phyloP scores from a whole-genome alignment of 2,888 invertebrate species.

The Limnephilus lunatus region DNA sequence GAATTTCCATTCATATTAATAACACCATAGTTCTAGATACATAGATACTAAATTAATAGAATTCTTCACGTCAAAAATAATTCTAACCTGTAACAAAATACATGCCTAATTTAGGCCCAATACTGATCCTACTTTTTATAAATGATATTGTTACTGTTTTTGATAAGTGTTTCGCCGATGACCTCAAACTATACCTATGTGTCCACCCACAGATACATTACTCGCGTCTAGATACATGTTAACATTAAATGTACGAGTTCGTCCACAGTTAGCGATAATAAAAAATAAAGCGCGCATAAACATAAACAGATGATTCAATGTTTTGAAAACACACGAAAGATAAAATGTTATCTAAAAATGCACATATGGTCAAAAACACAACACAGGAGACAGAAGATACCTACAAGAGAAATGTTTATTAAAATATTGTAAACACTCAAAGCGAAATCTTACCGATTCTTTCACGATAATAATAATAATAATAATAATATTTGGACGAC shows the following conservation, averaged over 20 bases:
- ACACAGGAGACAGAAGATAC: neutral
- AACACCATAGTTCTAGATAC: too few relatives aligned
- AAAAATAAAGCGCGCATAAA: neutral
- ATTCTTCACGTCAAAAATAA: too few relatives aligned
- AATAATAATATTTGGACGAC: too few relatives aligned
- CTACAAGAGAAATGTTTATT: neutral
- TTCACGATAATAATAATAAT: too few relatives aligned
- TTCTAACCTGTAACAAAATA: too few relatives aligned
- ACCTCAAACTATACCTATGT: too few relatives aligned
- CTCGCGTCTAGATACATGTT: neutral
- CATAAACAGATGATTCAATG: neutral
- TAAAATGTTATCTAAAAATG: neutral
- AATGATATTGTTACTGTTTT: too few relatives aligned
- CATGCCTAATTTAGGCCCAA: too few relatives aligned
- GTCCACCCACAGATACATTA: neutral
- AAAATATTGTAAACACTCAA: neutral
- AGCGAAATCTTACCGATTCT: slow-evolving; percentile 21
- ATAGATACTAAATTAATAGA: too few relatives aligned
- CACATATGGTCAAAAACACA: neutral
- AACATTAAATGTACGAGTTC: neutral
- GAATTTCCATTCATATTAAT: too few relatives aligned
- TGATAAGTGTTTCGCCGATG: too few relatives aligned
- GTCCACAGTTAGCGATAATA: neutral
- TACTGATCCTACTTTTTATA: too few relatives aligned
- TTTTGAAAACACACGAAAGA: neutral